Evolutionary conservation across 2,113 vertebrate genomes (phyloP).

Genomic region (Pipra filicauda): DNA sequence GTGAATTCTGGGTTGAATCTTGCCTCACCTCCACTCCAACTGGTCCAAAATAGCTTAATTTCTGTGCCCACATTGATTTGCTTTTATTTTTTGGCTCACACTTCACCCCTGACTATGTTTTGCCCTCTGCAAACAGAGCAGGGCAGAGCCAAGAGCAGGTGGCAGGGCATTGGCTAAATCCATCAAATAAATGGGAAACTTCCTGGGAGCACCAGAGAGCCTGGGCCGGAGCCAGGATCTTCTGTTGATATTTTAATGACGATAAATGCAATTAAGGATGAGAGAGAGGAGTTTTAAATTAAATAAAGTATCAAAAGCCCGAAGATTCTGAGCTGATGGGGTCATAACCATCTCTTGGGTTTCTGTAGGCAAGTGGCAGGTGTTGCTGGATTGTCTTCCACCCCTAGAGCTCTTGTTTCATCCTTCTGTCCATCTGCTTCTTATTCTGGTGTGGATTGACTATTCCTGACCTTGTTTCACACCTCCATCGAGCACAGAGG

Average conservation of each 20-base stretch:
- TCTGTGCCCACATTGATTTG: neutral
- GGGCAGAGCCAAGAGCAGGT: constrained; percentile 46
- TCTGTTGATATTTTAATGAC: constrained; percentile 56
- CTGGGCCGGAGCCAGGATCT: constrained; percentile 45
- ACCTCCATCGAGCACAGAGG: fast-evolving
- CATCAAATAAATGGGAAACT: constrained; percentile 39
- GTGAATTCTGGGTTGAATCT: neutral
- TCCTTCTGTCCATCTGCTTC: neutral
- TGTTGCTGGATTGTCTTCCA: neutral
- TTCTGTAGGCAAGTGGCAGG: neutral
- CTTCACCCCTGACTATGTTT: neutral
- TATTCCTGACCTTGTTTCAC: neutral
- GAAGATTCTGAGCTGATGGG: neutral
- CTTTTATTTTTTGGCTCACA: neutral
- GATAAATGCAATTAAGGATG: constrained; percentile 35
- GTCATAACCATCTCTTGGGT: neutral
- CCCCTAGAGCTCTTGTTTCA: neutral
- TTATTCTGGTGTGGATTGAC: neutral
- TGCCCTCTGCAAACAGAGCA: constrained; percentile 10
- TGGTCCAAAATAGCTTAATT: neutral
- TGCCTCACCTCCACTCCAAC: neutral
- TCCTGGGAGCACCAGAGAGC: neutral
- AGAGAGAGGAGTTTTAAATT: constrained; percentile 38
- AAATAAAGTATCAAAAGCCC: neutral
- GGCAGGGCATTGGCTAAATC: neutral